Conservation (phyloP, 2,113 vertebrate genomes). For the Carollia perspicillata region DNA sequence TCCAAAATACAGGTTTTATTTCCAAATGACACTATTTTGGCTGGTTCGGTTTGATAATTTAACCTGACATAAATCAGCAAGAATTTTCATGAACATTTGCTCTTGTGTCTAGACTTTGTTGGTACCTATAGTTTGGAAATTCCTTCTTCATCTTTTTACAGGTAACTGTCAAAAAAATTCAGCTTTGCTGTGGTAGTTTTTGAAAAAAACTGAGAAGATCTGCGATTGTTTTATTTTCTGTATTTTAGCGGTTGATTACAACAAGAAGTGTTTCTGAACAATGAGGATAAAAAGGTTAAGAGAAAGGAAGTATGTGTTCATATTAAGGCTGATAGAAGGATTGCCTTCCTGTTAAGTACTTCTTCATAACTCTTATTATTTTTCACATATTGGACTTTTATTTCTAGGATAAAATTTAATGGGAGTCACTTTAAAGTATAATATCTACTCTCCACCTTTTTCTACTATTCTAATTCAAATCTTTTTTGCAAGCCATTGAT, state of each 20-base stretch:
- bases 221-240: constrained; percentile 16
- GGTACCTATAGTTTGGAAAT: background rate
- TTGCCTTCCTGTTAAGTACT: constrained; percentile 41
- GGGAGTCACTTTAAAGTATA: constrained; percentile 33
- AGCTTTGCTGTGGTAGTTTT: background rate
- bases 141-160: background rate
- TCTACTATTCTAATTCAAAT: constrained; percentile 18
- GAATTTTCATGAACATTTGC: background rate
- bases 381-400: constrained; percentile 43
- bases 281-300: constrained; percentile 24
- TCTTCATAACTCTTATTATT: constrained; percentile 28
- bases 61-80: background rate
- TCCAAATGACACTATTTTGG: background rate
- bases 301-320: constrained; percentile 49
- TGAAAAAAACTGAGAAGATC: background rate
- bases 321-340: constrained; percentile 29
- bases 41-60: background rate
- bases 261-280: constrained; percentile 21
- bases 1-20: background rate
- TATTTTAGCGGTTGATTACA: constrained; percentile 46
- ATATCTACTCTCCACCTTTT: constrained; percentile 33
- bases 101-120: background rate
- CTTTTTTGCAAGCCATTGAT: background rate
- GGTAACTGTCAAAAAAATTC: background rate
- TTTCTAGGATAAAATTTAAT: constrained; percentile 48